Evolutionary conservation across 2,888 invertebrate species (phyloP), one percentile per base, ranked within the genome.

Genomic region (Himalopsyche kuldschensis): DNA sequence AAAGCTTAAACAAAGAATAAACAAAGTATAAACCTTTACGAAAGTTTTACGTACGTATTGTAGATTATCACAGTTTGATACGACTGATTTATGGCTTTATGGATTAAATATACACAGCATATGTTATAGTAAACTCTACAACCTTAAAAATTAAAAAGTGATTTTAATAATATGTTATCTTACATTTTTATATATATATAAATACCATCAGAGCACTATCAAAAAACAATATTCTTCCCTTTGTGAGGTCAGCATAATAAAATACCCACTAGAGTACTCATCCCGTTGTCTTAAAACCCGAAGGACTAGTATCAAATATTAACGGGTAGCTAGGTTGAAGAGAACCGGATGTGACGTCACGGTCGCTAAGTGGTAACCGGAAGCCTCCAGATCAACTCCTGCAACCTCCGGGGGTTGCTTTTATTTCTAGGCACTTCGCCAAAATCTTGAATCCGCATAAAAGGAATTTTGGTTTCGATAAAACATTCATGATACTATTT

Each of bases 331-430:
- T n/a, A 20, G 75, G 24, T 31, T n/a, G 63, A 80, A 24, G 41
- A 31, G 27, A 63, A 32, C 30, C 80, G 80, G 80, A 80, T 30
- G 75, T 80, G 69, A 80, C 69, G 55, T 55, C 55, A 55, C 55
- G 55, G 55, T 55, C 55, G 47, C 80, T 80, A 80, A 80, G 75
- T 80, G 80, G 79, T 32, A 69, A 80, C 80, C 63, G 80, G 80
- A 80, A 69, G 75, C 41, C 75, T 27, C 31, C 24, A 35, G 69
- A 69, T 80, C 80, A 80, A 32, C 75, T 32, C 31, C 20, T 48
- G 55, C 55, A 55, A 55, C 55, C 55, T 55, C 55, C 24, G 55
- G 55, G 55, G 55, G 55, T 24, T 55, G 55, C 55, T 55, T 55
- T 55, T 79, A 30, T 24, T 79, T 31, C 63, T 24, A 24, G 47